Evolutionary conservation across 2,888 invertebrate genomes (phyloP), one percentile per base, ranked within the genome.

Genomic region (Acanthopleura granulata): DNA sequence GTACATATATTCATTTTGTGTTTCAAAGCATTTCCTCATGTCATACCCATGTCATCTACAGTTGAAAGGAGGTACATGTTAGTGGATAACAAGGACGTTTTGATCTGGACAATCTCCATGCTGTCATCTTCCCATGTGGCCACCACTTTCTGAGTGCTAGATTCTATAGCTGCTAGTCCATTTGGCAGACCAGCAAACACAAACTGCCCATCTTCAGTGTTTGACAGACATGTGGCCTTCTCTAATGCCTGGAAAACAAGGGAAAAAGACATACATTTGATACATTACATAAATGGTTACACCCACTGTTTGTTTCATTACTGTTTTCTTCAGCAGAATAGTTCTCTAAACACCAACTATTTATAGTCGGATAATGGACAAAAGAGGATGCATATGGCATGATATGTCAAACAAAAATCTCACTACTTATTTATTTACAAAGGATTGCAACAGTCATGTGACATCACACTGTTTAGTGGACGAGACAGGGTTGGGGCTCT

Each of bases 21-120:
- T 40, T 18, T 27, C 15, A 51, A n/a, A 40, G 40, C 40, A 40
- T 40, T 40, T 40, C 9, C 3, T 40, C 71, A 66, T 40, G 30
- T 62, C 77, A 62, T 80, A 89, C 89, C 89, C 86, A 87, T 86
- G 74, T 88, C 88, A 84, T 88, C 88, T 50, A 88, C 75, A 6
- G 86, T 83, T 12, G 82, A 74, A 30, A 88, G 74, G 9, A 85
- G 75, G 76, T 87, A 85, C 18, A 80, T 80, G 40, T 85, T 81
- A 51, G 80, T 82, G 25, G 78, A 81, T n/a, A 87, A 74, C 14
- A 77, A 72, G 50, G 81, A 80, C 6, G 81, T 73, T 50, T 82
- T 80, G 0, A 88, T 81, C 72, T 77, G 79, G 18, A 80, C 77
- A 22, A 89, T 82, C 72, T 87, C 87, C 16, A 85, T 80, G 29